Evolutionary conservation across 1,140 invertebrate species (phyloP), one percentile per base, ranked within the genome.

Genomic region (Tenebrio molitor): DNA sequence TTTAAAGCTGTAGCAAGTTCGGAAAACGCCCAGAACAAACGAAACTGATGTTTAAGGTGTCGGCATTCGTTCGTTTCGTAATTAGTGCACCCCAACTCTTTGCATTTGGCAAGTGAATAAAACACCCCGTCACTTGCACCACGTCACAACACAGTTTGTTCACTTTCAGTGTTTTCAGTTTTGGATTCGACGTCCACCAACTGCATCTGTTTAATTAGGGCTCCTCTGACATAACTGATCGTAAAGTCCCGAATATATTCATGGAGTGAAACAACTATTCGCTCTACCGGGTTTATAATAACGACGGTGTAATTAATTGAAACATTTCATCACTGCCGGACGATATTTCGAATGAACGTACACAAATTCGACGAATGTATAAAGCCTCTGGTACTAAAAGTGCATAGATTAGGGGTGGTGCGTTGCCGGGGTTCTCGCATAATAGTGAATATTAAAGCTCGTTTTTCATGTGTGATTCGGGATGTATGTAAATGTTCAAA

Each of bases 191-290:
- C 46, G 21, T 5, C 46, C 5, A 25, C 46, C 19, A 53, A 53
- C 12, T 53, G 19, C 46, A 53, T 53, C 19, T 25, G 46, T 53
- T 53, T 53, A 53, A 53, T 53, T 53, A 53, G 19, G 46, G 46
- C 29, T 25, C 21, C 46, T 53, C 46, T 53, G 21, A 25, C 46
- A 53, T 53, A 53, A 53, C 17, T 53, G 46, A 53, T 53, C 46
- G n/a, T 53, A 53, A 53, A 53, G 44, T 25, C 46, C 46, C 46
- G 29, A 53, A 53, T 53, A 53, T 53, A 53, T 53, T 53, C 46
- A 53, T 53, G 12, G 10, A 25, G 46, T 53, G 17, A 25, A 53
- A 53, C 46, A 53, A 53, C 46, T 53, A n/a, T 7, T 53, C 46
- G 46, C 6, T 29, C 21, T 29, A 21, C 1, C 46, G 46, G 19